Evolutionary conservation across 2,888 invertebrate species (phyloP), one percentile per base, ranked within the genome.

Genomic region (Polymixis lichenea): DNA sequence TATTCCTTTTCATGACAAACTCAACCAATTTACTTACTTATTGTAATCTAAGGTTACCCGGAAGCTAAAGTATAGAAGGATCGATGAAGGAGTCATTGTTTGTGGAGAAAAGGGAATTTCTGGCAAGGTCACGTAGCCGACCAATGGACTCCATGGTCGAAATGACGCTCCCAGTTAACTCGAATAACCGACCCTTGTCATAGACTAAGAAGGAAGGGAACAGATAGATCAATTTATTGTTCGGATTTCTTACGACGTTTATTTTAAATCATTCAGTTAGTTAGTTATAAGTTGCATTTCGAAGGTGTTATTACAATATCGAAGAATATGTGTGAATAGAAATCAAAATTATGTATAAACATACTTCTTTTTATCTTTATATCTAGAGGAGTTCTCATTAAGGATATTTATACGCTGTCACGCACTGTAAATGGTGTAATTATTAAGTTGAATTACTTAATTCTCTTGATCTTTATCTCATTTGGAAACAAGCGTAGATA

Each of bases 41-140:
- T 19, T 38, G 17, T 78, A 78, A 53, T 61, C 15, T n/a, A 64
- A 51, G 28, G 15, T 3, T 32, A 32, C 51, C 43, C 51, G 25
- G 56, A 72, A 66, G 43, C 46, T 43, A 22, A 68, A 53, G 15
- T 38, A 71, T 13, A 53, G 17, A 43, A 53, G 32, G 32, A 77
- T 83, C 72, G 51, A 85, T 80, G 75, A 66, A 77, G 64, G 60
- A 75, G 72, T 73, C 70, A 78, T 84, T 72, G 71, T 79, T 75
- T 83, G 67, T 46, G 69, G 58, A 86, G 79, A 82, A 85, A 87
- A 85, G 80, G 76, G 76, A 85, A 78, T 86, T 86, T 87, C 78
- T 84, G 82, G 86, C 89, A 91, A 92, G 92, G 93, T 95, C 95
- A 95, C 95, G 95, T 95, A 91, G 83, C 86, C 85, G 86, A 89